Conservation (phyloP, 2,113 vertebrate species). For the Antechinus stuartii region DNA sequence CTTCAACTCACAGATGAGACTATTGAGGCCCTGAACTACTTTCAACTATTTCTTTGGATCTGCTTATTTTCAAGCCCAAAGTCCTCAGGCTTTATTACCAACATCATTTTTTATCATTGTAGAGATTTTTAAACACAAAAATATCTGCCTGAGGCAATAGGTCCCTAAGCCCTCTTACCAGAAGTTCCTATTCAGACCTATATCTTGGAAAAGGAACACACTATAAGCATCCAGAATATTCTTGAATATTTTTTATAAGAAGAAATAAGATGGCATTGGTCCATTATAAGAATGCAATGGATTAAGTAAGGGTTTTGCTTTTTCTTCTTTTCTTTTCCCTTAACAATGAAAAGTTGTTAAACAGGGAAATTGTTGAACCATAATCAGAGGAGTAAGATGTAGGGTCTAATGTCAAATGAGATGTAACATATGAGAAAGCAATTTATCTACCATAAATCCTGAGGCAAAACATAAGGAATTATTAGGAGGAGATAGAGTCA, state of each 20-base stretch:
- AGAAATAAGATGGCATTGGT: background rate
- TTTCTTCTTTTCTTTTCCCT: background rate
- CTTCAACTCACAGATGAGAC: background rate
- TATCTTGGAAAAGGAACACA: background rate
- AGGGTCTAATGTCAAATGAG: background rate
- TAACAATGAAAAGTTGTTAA: background rate
- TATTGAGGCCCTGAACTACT: background rate
- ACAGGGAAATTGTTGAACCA: background rate
- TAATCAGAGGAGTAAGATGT: background rate
- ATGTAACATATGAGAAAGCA: background rate
- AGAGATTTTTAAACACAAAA: background rate
- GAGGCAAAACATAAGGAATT: background rate
- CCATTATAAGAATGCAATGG: background rate
- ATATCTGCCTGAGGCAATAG: background rate
- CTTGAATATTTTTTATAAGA: background rate
- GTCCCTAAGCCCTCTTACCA: background rate
- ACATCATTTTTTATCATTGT: background rate
- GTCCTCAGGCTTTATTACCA: background rate
- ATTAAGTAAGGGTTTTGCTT: background rate
- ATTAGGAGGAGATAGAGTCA: background rate
- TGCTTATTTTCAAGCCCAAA: background rate
- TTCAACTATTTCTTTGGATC: background rate
- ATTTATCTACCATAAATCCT: background rate
- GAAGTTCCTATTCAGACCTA: background rate
- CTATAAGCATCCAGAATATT: background rate